Evolutionary conservation across 2,888 invertebrate genomes (phyloP).

Genomic region (Idaea aversata): DNA sequence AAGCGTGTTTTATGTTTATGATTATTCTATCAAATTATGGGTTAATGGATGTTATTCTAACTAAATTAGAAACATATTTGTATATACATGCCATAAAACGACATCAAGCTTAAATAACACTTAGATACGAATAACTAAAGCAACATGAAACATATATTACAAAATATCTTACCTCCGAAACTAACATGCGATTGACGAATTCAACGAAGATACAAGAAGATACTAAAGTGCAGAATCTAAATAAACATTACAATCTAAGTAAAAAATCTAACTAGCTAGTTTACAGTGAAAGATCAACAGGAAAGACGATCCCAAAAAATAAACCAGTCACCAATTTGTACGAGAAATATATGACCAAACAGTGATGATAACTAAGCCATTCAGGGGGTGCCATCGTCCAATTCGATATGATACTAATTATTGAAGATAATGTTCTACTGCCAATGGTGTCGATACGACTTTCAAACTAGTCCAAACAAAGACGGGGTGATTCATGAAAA

Average conservation of each 20-base stretch:
- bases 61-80: conserved; percentile 19
- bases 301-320: conserved; percentile 65
- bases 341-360: conserved; percentile 63
- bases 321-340: conserved; percentile 54
- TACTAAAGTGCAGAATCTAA: conserved; percentile 73
- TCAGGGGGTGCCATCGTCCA: conserved; percentile 75
- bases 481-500: conserved; percentile 55
- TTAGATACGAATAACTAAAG: conserved; percentile 33
- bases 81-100: conserved; percentile 23
- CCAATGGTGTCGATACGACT: conserved; percentile 59
- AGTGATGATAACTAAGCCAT: conserved; percentile 76
- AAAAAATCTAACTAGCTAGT: conserved; percentile 57
- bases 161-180: conserved; percentile 28
- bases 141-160: conserved; percentile 31
- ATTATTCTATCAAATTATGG: not conserved
- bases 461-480: conserved; percentile 34
- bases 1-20: conserved; percentile 15
- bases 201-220: conserved; percentile 63
- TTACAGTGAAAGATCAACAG: conserved; percentile 61
- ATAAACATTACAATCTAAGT: conserved; percentile 66
- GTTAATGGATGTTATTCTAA: conserved; percentile 14
- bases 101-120: conserved; percentile 39
- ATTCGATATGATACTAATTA: conserved; percentile 65
- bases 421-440: conserved; percentile 55
- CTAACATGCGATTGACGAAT: conserved; percentile 56